These are phyloP conservation scores for Mus pahari DNA, from an alignment of 2,113 vertebrate species.

Conservation along the genomic window DNA sequence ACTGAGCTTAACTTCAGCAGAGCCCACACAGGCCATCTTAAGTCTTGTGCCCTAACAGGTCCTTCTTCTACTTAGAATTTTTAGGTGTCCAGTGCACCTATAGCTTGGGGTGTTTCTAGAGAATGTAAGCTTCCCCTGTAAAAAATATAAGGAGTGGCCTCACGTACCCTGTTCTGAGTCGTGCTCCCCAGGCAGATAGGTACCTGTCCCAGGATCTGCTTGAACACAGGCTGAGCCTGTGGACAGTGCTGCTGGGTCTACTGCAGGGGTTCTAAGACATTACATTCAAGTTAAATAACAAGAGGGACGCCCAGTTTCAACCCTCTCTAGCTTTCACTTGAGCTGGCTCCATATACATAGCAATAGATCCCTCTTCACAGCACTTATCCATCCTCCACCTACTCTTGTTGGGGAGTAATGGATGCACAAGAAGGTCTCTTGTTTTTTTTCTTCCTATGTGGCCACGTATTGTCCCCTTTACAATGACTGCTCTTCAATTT, in stretches of 20 bases:
- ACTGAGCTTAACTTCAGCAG: not conserved
- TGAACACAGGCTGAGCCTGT: fast-evolving
- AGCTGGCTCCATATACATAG: not conserved
- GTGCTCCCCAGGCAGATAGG: too few species aligned
- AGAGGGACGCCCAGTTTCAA: not conserved
- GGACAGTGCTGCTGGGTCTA: not conserved
- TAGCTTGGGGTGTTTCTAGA: not conserved
- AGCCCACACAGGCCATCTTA: not conserved
- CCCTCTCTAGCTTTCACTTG: not conserved
- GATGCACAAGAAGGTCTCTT: not conserved
- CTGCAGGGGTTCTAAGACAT: not conserved
- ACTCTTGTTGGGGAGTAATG: not conserved
- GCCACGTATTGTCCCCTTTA: not conserved
- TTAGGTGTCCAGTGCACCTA: not conserved
- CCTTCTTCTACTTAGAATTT: not conserved
- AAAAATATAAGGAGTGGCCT: not conserved
- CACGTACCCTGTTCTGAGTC: not conserved
- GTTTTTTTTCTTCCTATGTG: not conserved
- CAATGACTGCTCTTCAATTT: not conserved
- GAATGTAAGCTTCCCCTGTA: too few species aligned
- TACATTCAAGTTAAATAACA: not conserved
- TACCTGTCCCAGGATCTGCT: too few species aligned
- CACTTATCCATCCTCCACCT: not conserved
- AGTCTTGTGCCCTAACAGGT: not conserved
- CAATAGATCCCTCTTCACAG: not conserved